phyloP scores from a whole-genome alignment of 2,797 vertebrate species.

The Pipistrellus kuhlii region DNA sequence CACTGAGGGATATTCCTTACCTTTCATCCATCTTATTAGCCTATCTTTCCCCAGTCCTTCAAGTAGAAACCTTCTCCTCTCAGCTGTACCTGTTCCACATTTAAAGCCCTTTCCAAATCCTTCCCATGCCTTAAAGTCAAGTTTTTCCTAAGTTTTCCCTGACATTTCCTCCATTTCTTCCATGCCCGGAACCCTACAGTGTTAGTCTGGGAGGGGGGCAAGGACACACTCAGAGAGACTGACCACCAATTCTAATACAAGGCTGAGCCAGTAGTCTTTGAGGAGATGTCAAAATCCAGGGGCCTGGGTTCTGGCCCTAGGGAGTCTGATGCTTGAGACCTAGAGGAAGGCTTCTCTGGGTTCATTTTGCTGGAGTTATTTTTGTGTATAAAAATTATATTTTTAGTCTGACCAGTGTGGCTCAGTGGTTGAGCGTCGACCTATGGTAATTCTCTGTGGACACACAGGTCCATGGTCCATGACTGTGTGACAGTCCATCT shows the following conservation, averaged over 20 bases:
- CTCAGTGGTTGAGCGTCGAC: too few relatives aligned
- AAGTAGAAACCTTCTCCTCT: background rate
- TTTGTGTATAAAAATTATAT: conserved; percentile 32
- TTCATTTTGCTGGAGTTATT: conserved; percentile 47
- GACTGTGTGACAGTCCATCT: background rate
- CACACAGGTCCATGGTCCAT: background rate
- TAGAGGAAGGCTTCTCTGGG: background rate
- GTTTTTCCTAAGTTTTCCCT: conserved; percentile 31
- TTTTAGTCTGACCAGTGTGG: background rate
- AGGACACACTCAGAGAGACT: background rate
- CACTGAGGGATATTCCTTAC: background rate
- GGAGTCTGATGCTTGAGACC: conserved; percentile 2
- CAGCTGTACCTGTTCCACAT: background rate
- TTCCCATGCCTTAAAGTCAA: background rate
- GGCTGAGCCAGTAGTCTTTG: background rate
- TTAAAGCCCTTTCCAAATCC: conserved; percentile 27
- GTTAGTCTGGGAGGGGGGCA: background rate
- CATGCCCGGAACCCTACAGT: background rate
- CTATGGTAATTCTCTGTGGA: background rate
- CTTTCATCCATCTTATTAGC: background rate
- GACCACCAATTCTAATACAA: background rate
- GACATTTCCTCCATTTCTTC: background rate
- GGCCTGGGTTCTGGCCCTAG: background rate
- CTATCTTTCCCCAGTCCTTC: background rate
- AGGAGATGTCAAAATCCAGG: background rate